Evolutionary conservation across 2,888 invertebrate species (phyloP).

Genomic region (Clepsis dumicolana): DNA sequence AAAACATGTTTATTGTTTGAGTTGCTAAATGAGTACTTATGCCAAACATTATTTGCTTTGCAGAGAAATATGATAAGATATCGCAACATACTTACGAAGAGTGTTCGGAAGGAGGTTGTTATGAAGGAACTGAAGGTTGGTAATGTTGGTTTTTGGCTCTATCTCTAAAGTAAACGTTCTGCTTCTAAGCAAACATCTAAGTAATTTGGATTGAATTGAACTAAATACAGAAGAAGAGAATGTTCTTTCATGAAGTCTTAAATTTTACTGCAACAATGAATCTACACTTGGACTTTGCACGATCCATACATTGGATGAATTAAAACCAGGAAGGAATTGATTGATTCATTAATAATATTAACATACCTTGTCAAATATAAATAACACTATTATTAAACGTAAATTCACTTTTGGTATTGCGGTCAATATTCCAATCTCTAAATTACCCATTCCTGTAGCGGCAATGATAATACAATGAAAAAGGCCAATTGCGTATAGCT

Average conservation of each 20-base stretch:
- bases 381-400: background rate
- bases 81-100: conserved; percentile 88
- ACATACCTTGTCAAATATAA: too few relatives aligned
- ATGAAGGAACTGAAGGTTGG: conserved; percentile 91
- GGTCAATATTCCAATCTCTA: background rate
- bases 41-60: conserved; percentile 59
- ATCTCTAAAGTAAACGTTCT: conserved; percentile 18
- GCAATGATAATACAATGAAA: too few relatives aligned
- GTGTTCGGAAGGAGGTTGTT: conserved; percentile 89
- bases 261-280: too few relatives aligned
- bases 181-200: background rate
- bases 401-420: background rate
- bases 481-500: too few relatives aligned
- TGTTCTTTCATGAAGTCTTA: too few relatives aligned
- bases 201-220: background rate
- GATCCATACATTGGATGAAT: background rate
- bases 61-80: conserved; percentile 92
- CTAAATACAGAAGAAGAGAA: background rate
- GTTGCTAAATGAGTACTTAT: conserved; percentile 40
- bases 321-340: background rate
- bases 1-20: conserved; percentile 30
- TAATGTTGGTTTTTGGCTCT: conserved; percentile 37
- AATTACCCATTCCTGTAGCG: background rate
- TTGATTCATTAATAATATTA: too few relatives aligned
- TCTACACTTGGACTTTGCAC: too few relatives aligned